phyloP scores from a whole-genome alignment of 2,113 vertebrate species.

The Chauna torquata region DNA sequence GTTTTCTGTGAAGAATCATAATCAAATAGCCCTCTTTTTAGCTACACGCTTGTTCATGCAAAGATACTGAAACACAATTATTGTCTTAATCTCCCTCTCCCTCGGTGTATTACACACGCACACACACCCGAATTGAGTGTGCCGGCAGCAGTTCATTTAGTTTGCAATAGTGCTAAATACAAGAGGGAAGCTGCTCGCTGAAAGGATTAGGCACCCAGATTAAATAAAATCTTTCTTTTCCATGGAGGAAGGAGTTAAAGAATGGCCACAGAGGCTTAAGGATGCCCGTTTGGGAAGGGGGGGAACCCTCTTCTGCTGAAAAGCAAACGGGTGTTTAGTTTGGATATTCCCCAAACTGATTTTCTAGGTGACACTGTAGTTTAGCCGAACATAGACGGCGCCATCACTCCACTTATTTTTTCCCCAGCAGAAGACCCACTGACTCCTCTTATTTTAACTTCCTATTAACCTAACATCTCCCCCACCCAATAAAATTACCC shows the following conservation, averaged over 20 bases:
- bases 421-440: slow-evolving; percentile 65
- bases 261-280: background rate
- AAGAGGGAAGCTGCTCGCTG: background rate
- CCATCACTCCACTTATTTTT: slow-evolving; percentile 83
- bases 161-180: slow-evolving; percentile 21
- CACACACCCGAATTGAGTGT: background rate
- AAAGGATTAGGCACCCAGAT: slow-evolving; percentile 25
- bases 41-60: background rate
- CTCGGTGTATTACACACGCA: background rate
- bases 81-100: slow-evolving; percentile 5
- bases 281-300: slow-evolving; percentile 30
- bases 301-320: slow-evolving; percentile 37
- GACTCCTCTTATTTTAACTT: slow-evolving; percentile 81
- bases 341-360: slow-evolving; percentile 75
- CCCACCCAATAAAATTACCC: slow-evolving; percentile 47
- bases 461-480: slow-evolving; percentile 70
- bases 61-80: background rate
- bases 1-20: slow-evolving; percentile 43
- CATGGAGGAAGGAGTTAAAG: background rate
- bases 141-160: slow-evolving; percentile 7
- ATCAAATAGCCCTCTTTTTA: slow-evolving; percentile 47
- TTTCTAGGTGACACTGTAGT: slow-evolving; percentile 78
- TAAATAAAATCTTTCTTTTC: slow-evolving; percentile 7
- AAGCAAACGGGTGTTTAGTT: slow-evolving; percentile 71
- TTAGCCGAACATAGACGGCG: slow-evolving; percentile 83